These are phyloP conservation scores for Epirrhoe alternata DNA, from an alignment of 2,888 invertebrate genomes.

Conservation along the genomic window DNA sequence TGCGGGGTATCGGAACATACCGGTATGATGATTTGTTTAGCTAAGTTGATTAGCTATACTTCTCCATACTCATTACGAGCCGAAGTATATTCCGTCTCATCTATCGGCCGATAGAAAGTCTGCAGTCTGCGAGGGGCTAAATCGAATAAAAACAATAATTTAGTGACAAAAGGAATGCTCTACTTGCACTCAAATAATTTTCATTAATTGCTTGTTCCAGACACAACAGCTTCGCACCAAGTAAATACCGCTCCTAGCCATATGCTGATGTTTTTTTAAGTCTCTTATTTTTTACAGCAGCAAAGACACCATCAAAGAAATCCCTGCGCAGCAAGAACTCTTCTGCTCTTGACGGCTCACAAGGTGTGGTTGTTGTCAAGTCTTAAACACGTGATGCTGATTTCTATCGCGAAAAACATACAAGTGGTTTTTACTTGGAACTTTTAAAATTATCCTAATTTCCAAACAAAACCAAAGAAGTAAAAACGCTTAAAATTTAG, in stretches of 20 bases:
- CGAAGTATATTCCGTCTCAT: too few species aligned
- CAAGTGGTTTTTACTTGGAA: too few species aligned
- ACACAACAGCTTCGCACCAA: neutral
- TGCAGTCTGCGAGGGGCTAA: too few species aligned
- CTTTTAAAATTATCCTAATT: too few species aligned
- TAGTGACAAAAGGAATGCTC: too few species aligned
- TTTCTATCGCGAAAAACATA: too few species aligned
- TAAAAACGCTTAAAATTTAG: neutral
- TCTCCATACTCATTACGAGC: too few species aligned
- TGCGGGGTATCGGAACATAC: neutral
- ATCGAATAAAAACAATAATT: too few species aligned
- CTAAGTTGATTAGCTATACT: too few species aligned
- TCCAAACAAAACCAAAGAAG: neutral
- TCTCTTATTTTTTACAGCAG: neutral
- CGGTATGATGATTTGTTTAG: neutral
- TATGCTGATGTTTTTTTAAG: neutral
- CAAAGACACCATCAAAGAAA: slow-evolving; percentile 18
- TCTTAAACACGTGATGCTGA: neutral
- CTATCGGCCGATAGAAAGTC: too few species aligned
- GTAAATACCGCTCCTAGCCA: neutral
- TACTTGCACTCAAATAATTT: too few species aligned
- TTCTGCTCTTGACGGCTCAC: neutral
- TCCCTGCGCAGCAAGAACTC: slow-evolving; percentile 20
- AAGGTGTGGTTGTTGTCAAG: slow-evolving; percentile 15
- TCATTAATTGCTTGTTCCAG: neutral